phyloP scores from a whole-genome alignment of 2,113 vertebrate species.

The Cairina moschata region DNA sequence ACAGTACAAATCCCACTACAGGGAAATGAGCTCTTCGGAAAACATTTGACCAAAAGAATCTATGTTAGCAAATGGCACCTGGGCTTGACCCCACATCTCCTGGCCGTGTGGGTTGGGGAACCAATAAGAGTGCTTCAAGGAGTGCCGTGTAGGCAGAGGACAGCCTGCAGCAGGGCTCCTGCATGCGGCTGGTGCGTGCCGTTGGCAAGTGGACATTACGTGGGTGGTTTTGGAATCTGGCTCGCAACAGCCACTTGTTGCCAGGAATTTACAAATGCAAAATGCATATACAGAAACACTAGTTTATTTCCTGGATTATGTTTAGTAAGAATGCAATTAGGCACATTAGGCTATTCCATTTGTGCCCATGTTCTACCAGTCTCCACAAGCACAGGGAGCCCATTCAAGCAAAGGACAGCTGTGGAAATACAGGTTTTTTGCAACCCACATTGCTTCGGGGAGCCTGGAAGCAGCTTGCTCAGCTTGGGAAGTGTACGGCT shows the following conservation, averaged over 20 bases:
- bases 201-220: background rate
- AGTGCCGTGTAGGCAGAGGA: background rate
- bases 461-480: background rate
- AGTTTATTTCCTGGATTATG: background rate
- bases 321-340: background rate
- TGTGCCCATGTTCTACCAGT: background rate
- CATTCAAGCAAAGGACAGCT: background rate
- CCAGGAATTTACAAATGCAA: background rate
- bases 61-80: rapidly evolving
- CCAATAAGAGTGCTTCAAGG: background rate
- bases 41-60: background rate
- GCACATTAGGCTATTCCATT: background rate
- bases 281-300: background rate
- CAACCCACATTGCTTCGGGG: rapidly evolving
- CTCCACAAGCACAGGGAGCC: background rate
- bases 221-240: background rate
- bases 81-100: background rate
- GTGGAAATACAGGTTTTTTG: background rate
- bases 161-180: background rate
- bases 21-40: rapidly evolving
- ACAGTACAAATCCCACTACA: rapidly evolving
- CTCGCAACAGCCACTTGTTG: rapidly evolving
- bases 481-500: background rate
- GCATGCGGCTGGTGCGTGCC: rapidly evolving
- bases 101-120: too few species aligned